Evolutionary conservation across 2,888 invertebrate species (phyloP).

Genomic region (Agonopterix heracliana): DNA sequence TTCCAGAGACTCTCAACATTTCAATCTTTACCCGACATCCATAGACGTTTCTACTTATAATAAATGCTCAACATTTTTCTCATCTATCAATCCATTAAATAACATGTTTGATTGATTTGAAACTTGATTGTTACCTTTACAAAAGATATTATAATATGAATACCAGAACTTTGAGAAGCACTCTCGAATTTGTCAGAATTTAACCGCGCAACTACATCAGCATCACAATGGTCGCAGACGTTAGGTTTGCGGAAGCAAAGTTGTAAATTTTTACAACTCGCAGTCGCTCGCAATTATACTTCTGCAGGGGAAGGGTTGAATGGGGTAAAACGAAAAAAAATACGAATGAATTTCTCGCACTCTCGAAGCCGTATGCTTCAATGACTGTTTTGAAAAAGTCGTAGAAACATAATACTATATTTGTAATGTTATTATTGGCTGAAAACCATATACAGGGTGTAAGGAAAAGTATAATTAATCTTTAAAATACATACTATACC

Average conservation of each 20-base stretch:
- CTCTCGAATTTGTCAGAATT: constrained; percentile 39
- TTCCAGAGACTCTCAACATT: constrained; percentile 29
- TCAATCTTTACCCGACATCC: no score
- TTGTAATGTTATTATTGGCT: no score
- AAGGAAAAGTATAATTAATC: no score
- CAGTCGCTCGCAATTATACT: constrained; percentile 43
- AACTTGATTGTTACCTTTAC: no score
- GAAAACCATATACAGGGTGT: no score
- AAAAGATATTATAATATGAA: no score
- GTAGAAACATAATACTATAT: neutral
- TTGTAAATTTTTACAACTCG: constrained; percentile 70
- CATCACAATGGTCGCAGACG: constrained; percentile 59
- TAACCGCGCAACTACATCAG: constrained; percentile 46
- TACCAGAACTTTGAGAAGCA: constrained; percentile 37
- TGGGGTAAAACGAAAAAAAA: constrained; percentile 5
- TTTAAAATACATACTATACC: no score
- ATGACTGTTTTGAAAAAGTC: constrained; percentile 1
- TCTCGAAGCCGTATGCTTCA: neutral
- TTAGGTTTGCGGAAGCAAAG: constrained; percentile 53
- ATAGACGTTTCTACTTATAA: no score
- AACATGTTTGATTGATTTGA: no score
- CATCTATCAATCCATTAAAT: no score
- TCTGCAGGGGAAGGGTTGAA: constrained; percentile 34
- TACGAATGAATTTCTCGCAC: constrained; percentile 4
- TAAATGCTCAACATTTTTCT: no score